Percentiles rank a stretch among this genome's conserved stretches.
phyloP scores from a whole-genome alignment of 2,113 vertebrate species.

The Corythornis vintsioides region DNA sequence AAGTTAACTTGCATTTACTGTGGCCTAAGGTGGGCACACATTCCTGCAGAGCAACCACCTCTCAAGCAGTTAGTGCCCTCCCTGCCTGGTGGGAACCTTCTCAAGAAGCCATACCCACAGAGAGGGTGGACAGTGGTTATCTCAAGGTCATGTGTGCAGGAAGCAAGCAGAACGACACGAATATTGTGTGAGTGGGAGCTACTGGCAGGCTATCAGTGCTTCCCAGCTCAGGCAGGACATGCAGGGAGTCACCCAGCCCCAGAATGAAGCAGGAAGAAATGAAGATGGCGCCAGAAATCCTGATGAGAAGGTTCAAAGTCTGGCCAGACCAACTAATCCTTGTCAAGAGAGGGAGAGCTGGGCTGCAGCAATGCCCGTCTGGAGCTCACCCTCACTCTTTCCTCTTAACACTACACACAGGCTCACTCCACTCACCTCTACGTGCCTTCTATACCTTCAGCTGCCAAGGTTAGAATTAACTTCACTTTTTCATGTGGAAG shows the following conservation, averaged over 20 bases:
- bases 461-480: not conserved
- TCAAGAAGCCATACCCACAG: not conserved
- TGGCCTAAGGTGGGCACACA: not conserved
- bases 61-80: not conserved
- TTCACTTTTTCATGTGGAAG: not conserved
- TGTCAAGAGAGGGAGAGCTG: not conserved
- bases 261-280: not conserved
- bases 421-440: not conserved
- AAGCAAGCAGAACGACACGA: not conserved
- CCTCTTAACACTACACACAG: not conserved
- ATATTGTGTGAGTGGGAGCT: constrained; percentile 16
- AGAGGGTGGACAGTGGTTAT: not conserved
- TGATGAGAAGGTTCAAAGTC: not conserved
- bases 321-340: not conserved
- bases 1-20: not conserved
- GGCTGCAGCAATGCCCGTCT: not conserved
- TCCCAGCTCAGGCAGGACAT: constrained; percentile 36
- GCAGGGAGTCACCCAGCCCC: not conserved
- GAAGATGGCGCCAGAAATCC: not conserved
- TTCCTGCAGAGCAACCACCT: not conserved
- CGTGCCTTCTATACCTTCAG: not conserved
- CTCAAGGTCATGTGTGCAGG: constrained; percentile 1
- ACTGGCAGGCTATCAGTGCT: not conserved
- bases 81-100: constrained; percentile 31
- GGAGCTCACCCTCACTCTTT: not conserved